These are phyloP conservation scores for Dasypogon diadema DNA, from an alignment of 2,888 invertebrate species.

Conservation along the genomic window DNA sequence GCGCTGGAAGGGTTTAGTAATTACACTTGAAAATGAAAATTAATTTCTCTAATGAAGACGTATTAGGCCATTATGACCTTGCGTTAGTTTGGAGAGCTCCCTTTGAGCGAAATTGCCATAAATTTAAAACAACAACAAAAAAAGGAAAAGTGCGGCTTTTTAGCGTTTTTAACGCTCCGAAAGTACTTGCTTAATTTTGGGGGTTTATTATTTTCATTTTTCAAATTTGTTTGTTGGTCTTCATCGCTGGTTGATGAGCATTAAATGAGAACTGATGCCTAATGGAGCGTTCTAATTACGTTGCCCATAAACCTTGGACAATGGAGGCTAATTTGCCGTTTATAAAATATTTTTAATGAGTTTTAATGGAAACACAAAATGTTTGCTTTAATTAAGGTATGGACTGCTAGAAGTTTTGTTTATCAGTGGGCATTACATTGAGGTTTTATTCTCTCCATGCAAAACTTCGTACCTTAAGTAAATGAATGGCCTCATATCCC, in stretches of 20 bases:
- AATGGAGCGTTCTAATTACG: neutral
- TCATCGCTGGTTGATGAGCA: neutral
- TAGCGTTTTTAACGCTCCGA: neutral
- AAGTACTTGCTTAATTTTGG: neutral
- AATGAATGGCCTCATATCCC: no score
- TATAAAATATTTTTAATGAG: no score
- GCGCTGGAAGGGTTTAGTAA: conserved; percentile 21
- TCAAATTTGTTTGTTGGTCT: neutral
- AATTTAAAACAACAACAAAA: neutral
- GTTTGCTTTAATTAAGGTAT: no score
- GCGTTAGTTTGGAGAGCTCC: neutral
- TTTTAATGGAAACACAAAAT: no score
- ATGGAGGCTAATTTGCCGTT: no score
- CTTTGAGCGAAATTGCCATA: neutral
- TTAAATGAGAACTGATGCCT: neutral
- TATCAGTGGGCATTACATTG: no score
- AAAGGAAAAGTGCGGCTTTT: neutral
- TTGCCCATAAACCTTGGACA: no score
- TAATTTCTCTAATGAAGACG: conserved; percentile 35
- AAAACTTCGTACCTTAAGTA: no score
- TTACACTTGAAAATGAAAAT: conserved; percentile 31
- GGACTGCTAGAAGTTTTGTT: no score
- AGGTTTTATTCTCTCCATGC: no score
- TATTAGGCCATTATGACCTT: conserved; percentile 32
- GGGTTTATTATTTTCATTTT: neutral